A percentile compares a stretch with the other conserved stretches of the same genome.
Conservation (phyloP, 2,113 vertebrate genomes). For the Dipodomys merriami region DNA sequence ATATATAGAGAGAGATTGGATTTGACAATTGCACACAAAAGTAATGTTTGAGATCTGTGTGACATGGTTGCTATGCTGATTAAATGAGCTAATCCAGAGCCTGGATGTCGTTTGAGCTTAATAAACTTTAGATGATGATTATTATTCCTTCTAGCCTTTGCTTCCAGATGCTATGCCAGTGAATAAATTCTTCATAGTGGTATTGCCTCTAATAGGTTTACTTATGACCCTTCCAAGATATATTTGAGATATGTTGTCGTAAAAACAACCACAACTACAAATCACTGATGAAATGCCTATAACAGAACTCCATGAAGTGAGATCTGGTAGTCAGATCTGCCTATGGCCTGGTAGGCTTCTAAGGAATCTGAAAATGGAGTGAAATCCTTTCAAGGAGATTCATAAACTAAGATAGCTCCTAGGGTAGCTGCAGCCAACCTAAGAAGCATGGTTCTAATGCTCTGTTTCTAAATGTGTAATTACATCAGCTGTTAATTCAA, state of each 20-base stretch:
- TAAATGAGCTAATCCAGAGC: background rate
- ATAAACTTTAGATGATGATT: background rate
- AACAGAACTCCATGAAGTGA: background rate
- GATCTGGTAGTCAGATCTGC: slow-evolving; percentile 3
- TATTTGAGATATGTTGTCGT: background rate
- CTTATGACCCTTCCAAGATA: background rate
- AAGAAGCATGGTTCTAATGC: background rate
- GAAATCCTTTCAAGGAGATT: background rate
- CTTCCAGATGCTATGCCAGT: slow-evolving; percentile 10
- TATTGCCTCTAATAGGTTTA: background rate
- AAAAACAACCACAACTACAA: background rate
- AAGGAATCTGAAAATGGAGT: background rate
- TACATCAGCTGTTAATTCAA: background rate
- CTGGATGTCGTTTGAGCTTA: background rate
- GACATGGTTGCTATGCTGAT: background rate
- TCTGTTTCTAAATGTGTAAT: background rate
- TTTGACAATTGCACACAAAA: background rate
- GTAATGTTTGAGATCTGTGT: background rate
- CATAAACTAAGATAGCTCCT: background rate
- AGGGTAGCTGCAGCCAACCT: background rate
- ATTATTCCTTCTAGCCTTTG: background rate
- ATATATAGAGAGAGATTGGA: background rate
- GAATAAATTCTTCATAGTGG: slow-evolving; percentile 12
- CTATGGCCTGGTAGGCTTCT: background rate
- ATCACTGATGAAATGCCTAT: slow-evolving; percentile 34